A percentile compares a stretch with the other conserved stretches of the same genome.
These are phyloP conservation scores for Onychorhynchus coronatus DNA, from an alignment of 2,113 vertebrate species.

Conservation along the genomic window DNA sequence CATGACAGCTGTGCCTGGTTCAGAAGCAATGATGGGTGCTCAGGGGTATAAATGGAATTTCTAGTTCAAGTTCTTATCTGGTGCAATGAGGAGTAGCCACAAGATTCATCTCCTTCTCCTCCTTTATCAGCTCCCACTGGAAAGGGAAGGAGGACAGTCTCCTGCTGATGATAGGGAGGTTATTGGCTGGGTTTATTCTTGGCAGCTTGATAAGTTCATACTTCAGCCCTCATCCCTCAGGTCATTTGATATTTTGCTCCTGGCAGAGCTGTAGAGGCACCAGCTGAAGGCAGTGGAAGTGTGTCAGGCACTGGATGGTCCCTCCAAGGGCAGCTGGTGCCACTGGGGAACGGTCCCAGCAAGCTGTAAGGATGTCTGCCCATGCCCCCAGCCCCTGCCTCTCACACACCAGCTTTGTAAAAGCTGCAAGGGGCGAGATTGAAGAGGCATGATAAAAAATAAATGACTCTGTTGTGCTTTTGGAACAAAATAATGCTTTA, in stretches of 20 bases:
- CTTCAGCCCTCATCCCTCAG: background rate
- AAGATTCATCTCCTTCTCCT: background rate
- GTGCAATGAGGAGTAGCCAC: background rate
- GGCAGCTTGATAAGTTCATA: background rate
- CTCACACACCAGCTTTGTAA: background rate
- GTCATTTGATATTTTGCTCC: background rate
- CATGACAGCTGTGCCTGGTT: background rate
- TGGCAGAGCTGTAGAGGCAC: background rate
- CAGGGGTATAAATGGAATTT: background rate
- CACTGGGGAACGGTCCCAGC: background rate
- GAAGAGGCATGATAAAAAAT: background rate
- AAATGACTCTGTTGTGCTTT: conserved; percentile 7
- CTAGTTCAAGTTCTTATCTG: background rate
- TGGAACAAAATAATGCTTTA: conserved; percentile 49
- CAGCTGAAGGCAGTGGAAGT: background rate
- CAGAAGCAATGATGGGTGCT: background rate
- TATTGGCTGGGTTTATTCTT: background rate
- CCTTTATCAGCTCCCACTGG: background rate
- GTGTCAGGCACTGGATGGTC: background rate
- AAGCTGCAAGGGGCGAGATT: background rate
- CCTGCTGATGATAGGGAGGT: background rate
- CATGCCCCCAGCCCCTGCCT: background rate
- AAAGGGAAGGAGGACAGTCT: background rate
- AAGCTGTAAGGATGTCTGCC: background rate
- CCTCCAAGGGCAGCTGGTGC: background rate